Evolutionary conservation across 2,797 vertebrate species (phyloP), one percentile per base, ranked within the genome.

Genomic region (Oreortyx pictus): DNA sequence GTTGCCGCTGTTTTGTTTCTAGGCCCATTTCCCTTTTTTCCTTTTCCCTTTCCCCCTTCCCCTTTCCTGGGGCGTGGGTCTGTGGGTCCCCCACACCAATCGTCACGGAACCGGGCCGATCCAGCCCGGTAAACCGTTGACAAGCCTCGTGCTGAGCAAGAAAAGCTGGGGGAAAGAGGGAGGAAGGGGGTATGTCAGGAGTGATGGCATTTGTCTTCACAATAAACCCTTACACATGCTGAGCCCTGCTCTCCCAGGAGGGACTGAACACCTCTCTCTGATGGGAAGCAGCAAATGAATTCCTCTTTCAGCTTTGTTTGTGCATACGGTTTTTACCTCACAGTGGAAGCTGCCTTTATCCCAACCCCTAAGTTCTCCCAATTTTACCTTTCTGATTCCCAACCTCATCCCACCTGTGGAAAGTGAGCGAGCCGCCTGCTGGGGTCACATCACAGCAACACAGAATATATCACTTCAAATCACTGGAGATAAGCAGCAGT

Each of bases 401-500:
- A 29, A 17, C 16, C 27, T 6, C 27, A 16, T 27, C 27, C 27
- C 50, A 31, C 29, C 50, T 10, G 16, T 27, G 16, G 27, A 54
- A 27, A 54, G 9, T 15, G 27, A 10, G 14, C 3, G 15, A 54
- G 27, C 27, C 8, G 8, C 14, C 27, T 17, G 27, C 50, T 31
- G 5, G 50, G 50, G 27, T 31, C 18, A 29, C 50, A 54, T 54
- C 27, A 54, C 50, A 54, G 27, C 50, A 54, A 54, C 50, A 54
- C 15, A 8, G 14, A 54, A 75, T 86, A 60, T 3, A 47, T 87
- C 67, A 77, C 79, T 64, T 77, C 29, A 33, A 70, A 72, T 92
- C 67, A 92, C 33, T 80, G 76, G 82, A 67, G 87, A 35, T 67
- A 82, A 80, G 50, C 75, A 82, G 54, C 57, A 84, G 74, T 31